Conservation (phyloP, 2,113 vertebrate species). For the Helogale parvula region DNA sequence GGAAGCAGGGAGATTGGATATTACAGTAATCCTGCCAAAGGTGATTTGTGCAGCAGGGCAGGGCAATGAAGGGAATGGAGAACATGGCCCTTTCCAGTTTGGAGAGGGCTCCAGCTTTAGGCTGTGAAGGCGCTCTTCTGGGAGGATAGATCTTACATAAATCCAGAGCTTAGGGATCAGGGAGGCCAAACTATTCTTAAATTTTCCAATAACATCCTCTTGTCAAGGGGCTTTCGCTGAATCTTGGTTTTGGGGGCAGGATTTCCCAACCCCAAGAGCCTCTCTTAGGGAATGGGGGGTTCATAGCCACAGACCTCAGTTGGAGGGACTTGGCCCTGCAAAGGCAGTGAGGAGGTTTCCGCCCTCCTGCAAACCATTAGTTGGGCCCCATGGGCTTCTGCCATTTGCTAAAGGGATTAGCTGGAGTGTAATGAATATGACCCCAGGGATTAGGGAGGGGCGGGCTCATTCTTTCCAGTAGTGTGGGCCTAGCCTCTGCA, state of each 20-base stretch:
- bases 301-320: neutral
- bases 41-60: neutral
- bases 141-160: neutral
- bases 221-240: neutral
- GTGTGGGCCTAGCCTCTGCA: neutral
- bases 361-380: neutral
- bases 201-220: neutral
- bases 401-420: neutral
- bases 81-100: too few relatives aligned
- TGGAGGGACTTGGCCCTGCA: neutral
- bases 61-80: neutral
- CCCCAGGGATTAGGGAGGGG: neutral
- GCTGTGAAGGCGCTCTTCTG: neutral
- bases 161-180: neutral
- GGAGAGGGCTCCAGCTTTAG: neutral
- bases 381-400: neutral
- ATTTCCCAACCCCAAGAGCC: neutral
- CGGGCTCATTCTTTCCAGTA: neutral
- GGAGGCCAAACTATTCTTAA: neutral
- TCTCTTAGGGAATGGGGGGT: neutral
- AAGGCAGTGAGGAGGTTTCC: neutral
- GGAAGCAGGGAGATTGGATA: neutral
- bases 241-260: neutral
- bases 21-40: neutral
- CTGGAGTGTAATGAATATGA: neutral